These are phyloP conservation scores for Holocentrus rufus DNA, from an alignment of 2,797 vertebrate genomes.

Conservation along the genomic window DNA sequence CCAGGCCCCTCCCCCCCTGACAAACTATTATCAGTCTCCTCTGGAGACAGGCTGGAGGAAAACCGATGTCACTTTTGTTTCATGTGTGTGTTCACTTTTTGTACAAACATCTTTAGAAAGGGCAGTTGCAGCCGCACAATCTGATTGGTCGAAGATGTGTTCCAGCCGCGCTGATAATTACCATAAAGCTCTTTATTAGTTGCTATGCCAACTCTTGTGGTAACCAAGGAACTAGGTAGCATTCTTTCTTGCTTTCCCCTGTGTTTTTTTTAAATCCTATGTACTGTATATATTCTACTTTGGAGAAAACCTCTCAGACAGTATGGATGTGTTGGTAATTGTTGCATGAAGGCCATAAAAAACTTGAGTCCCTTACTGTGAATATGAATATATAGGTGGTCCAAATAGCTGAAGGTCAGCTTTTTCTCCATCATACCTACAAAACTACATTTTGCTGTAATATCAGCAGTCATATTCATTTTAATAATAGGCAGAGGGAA, in stretches of 20 bases:
- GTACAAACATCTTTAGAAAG: neutral
- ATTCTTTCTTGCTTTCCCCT: neutral
- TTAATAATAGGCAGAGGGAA: neutral
- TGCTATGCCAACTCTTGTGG: neutral
- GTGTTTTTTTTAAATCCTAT: neutral
- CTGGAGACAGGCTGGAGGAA: constrained; percentile 9
- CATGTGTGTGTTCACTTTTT: neutral
- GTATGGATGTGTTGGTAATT: neutral
- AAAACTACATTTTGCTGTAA: neutral
- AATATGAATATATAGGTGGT: too few species aligned
- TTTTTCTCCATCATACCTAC: neutral
- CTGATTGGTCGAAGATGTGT: neutral
- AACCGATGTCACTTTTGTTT: constrained; percentile 13
- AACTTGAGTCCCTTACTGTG: neutral
- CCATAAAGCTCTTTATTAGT: neutral
- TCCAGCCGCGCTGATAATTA: constrained; percentile 7
- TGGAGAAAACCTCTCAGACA: neutral
- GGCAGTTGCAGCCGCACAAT: neutral
- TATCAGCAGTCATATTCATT: neutral
- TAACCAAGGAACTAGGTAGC: neutral
- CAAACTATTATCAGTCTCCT: constrained; percentile 6
- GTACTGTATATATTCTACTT: too few species aligned
- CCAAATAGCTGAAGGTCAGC: too few species aligned
- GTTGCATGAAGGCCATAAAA: neutral
- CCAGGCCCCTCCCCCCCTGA: neutral